phyloP scores from a whole-genome alignment of 2,113 vertebrate species.

The Hemiprocne comata region DNA sequence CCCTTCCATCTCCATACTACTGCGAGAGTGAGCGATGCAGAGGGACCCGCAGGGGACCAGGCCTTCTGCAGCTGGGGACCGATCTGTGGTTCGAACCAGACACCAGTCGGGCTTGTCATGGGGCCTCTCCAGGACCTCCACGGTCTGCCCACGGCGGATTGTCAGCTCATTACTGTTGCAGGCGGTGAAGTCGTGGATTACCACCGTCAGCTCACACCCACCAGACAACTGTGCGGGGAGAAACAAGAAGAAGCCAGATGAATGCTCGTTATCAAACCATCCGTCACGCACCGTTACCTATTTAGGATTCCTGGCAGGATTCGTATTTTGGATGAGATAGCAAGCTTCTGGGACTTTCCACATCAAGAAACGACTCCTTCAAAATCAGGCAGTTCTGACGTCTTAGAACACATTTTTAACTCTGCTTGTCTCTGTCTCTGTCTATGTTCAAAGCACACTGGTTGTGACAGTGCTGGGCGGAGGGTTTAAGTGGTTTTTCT shows the following conservation, averaged over 20 bases:
- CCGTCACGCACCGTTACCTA: neutral
- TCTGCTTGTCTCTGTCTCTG: neutral
- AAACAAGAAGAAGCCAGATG: conserved; percentile 34
- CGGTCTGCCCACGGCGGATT: conserved; percentile 93
- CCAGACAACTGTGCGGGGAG: conserved; percentile 86
- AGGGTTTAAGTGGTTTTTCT: conserved; percentile 59
- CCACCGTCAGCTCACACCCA: conserved; percentile 96
- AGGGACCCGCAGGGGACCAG: conserved; percentile 95
- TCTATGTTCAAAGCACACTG: neutral
- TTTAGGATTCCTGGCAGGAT: conserved; percentile 10
- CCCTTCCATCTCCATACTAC: conserved; percentile 99
- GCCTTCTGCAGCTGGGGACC: conserved; percentile 92
- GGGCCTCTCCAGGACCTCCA: conserved; percentile 95
- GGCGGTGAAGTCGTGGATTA: conserved; percentile 96
- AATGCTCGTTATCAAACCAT: neutral
- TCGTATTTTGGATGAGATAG: neutral
- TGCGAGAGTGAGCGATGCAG: conserved; percentile 96
- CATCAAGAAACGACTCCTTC: neutral
- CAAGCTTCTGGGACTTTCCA: conserved; percentile 8
- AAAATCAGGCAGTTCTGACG: neutral
- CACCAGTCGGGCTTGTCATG: conserved; percentile 98
- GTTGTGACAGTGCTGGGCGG: conserved; percentile 46
- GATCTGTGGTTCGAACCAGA: conserved; percentile 93
- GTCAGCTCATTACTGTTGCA: conserved; percentile 96
- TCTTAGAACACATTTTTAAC: conserved; percentile 15